A percentile compares a stretch with the other conserved stretches of the same genome.
These are phyloP conservation scores for Tiphia femorata DNA, from an alignment of 2,888 invertebrate species.

Conservation along the genomic window DNA sequence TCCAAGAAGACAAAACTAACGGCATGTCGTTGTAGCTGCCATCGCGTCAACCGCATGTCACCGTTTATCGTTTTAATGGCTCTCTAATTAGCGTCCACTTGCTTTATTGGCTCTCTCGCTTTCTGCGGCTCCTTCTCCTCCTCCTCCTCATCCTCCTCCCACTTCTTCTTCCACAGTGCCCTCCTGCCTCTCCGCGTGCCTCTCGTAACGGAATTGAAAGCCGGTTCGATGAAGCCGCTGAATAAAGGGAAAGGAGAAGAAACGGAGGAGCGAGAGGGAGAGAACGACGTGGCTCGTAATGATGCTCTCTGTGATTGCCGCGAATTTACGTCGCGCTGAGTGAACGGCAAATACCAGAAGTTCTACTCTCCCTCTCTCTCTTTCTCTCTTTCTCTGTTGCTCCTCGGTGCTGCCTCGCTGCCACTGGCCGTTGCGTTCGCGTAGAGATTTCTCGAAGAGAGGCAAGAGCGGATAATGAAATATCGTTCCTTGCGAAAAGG, in stretches of 20 bases:
- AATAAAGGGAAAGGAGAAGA: constrained; percentile 8
- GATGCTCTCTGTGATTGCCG: no score
- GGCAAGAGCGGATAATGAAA: no score
- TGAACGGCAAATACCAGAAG: no score
- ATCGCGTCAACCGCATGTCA: constrained; percentile 62
- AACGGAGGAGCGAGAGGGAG: constrained; percentile 3
- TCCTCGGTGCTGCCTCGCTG: no score
- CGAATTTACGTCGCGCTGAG: no score
- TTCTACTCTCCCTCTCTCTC: background rate
- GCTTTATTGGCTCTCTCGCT: constrained; percentile 49
- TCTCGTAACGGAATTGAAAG: constrained; percentile 18
- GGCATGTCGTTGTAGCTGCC: constrained; percentile 57
- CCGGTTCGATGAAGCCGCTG: constrained; percentile 22
- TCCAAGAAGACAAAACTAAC: constrained; percentile 67
- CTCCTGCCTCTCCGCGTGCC: background rate
- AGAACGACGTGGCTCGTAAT: background rate
- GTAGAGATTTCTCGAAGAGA: no score
- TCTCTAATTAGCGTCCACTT: constrained; percentile 64
- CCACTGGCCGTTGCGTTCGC: no score
- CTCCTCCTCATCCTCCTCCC: background rate
- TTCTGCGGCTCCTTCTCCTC: background rate
- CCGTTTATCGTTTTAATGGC: constrained; percentile 65
- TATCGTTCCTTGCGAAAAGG: no score
- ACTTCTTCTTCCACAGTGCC: background rate
- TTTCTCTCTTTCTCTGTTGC: background rate